Conservation (phyloP, 35 echinoderm and acorn worm species). For the Heliocidaris erythrogramma region DNA sequence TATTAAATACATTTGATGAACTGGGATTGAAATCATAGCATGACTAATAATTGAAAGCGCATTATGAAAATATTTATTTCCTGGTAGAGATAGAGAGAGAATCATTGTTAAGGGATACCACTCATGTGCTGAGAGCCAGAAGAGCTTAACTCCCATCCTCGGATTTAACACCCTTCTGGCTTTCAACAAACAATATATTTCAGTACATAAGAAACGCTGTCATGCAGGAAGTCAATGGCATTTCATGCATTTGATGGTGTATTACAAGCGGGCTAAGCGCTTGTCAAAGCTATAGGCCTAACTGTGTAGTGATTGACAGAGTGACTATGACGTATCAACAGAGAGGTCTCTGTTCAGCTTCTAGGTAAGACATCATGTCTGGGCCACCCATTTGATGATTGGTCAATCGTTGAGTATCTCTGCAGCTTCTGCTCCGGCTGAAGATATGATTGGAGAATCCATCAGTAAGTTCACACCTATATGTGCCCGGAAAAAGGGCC, state of each 20-base stretch:
- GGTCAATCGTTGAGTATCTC: background rate
- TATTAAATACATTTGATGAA: too few relatives aligned
- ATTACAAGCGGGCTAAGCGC: background rate
- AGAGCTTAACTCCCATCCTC: too few relatives aligned
- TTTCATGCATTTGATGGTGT: background rate
- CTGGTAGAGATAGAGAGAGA: too few relatives aligned
- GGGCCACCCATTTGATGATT: background rate
- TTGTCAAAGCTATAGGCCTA: background rate
- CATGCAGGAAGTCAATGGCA: background rate
- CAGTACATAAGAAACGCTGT: background rate
- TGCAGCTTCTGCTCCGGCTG: background rate
- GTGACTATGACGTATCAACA: background rate
- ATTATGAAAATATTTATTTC: too few relatives aligned
- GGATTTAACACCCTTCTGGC: too few relatives aligned
- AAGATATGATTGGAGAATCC: background rate
- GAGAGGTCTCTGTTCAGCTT: background rate
- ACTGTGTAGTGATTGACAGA: background rate
- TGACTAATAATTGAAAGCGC: too few relatives aligned
- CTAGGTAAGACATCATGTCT: background rate
- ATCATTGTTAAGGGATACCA: too few relatives aligned
- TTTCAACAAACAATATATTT: background rate
- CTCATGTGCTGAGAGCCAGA: too few relatives aligned
- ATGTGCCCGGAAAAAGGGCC: background rate
- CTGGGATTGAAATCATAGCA: too few relatives aligned
- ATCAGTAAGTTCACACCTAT: background rate